Conservation (phyloP, 2,888 invertebrate species). For the Pelosia muscerda region DNA sequence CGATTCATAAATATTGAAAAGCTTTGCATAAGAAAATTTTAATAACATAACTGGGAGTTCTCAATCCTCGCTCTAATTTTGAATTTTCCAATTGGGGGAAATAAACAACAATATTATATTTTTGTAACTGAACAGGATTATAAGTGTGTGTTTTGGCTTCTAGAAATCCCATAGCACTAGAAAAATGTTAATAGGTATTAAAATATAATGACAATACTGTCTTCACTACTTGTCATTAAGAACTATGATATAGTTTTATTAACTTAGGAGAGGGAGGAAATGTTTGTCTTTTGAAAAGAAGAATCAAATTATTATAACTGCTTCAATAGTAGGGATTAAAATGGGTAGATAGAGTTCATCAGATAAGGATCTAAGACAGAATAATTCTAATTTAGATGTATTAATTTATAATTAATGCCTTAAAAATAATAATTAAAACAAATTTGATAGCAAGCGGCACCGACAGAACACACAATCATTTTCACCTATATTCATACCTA, state of each 20-base stretch:
- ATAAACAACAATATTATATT: background rate
- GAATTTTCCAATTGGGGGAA: background rate
- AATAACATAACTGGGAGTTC: background rate
- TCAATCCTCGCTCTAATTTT: background rate
- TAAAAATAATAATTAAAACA: no score
- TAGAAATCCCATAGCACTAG: background rate
- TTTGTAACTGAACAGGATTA: background rate
- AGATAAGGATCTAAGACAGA: no score
- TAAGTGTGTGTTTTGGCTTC: background rate
- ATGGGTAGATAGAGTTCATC: no score
- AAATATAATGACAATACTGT: background rate
- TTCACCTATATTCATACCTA: no score
- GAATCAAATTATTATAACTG: background rate
- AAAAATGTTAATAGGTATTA: background rate
- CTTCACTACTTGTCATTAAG: background rate
- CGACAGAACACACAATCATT: no score
- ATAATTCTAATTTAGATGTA: no score
- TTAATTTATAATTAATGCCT: no score
- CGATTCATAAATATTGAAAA: slow-evolving; percentile 1
- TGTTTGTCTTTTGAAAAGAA: background rate
- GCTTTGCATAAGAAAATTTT: background rate
- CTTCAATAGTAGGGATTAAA: no score
- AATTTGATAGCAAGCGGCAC: no score
- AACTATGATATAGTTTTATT: no score
- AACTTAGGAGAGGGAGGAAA: background rate